Percentiles rank a stretch among this genome's conserved stretches.
These are phyloP conservation scores for Embiotoca jacksoni DNA, from an alignment of 2,113 vertebrate genomes.

Conservation along the genomic window DNA sequence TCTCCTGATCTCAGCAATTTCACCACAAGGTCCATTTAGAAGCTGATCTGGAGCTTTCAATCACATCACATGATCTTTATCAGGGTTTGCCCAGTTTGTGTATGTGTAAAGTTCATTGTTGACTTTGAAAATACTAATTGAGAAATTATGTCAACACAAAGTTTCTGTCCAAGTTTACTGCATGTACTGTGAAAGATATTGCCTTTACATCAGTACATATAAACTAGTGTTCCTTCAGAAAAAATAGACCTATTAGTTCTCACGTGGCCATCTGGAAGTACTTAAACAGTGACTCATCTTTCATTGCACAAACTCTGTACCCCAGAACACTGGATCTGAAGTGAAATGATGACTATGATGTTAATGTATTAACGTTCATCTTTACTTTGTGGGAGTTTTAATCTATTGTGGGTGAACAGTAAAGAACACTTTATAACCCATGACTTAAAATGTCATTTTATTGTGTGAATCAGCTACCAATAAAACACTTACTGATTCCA, in stretches of 20 bases:
- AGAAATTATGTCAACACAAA: background rate
- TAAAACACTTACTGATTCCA: background rate
- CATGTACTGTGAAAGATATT: background rate
- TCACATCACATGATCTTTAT: background rate
- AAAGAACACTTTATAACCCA: background rate
- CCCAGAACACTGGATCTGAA: background rate
- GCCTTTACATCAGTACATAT: background rate
- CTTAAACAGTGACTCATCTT: conserved; percentile 13
- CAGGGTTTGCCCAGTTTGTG: background rate
- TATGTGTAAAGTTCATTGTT: background rate
- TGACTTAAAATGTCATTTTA: background rate
- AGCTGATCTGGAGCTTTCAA: background rate
- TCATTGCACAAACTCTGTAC: background rate
- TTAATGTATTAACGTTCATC: background rate
- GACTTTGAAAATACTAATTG: background rate
- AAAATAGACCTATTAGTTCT: background rate
- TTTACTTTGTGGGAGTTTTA: background rate
- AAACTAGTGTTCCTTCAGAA: background rate
- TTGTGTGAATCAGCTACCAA: background rate
- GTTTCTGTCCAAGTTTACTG: background rate
- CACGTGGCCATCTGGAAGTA: background rate
- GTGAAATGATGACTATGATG: conserved; percentile 1
- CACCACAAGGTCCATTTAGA: background rate
- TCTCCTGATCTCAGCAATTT: background rate
- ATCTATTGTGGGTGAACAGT: no score